Conservation (phyloP, 2,797 vertebrate genomes). For the Fistularia tabacaria region DNA sequence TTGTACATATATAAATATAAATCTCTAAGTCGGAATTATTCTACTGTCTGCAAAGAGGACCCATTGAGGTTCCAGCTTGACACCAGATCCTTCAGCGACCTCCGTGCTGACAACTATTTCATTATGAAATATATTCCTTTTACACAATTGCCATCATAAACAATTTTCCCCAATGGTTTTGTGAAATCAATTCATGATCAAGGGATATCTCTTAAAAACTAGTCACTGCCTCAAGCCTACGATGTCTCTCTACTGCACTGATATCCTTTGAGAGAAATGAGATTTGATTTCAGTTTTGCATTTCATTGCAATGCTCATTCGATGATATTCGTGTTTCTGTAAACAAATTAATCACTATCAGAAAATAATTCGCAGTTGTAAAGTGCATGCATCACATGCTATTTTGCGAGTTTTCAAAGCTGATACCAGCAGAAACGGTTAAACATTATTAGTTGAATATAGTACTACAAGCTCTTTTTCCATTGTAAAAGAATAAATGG, state of each 20-base stretch:
- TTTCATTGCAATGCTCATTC: conserved; percentile 31
- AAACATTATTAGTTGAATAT: conserved; percentile 34
- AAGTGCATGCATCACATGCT: conserved; percentile 63
- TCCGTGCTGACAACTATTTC: conserved; percentile 11
- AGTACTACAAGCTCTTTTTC: conserved; percentile 22
- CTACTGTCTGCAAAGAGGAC: conserved; percentile 45
- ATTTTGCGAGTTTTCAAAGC: conserved; percentile 35
- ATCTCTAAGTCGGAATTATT: conserved; percentile 60
- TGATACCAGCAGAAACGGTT: conserved; percentile 27
- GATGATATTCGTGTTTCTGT: conserved; percentile 24
- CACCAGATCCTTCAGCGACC: too few relatives aligned
- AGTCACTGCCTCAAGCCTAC: background rate
- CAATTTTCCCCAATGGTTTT: conserved; percentile 12
- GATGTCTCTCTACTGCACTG: background rate
- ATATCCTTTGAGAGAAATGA: background rate
- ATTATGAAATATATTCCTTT: too few relatives aligned
- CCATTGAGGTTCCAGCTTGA: too few relatives aligned
- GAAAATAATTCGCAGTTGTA: conserved; percentile 38
- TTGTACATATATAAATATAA: conserved; percentile 72
- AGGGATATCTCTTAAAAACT: background rate
- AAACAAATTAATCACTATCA: conserved; percentile 18
- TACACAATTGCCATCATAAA: too few relatives aligned
- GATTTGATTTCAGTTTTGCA: background rate
- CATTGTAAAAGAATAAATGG: conserved; percentile 23
- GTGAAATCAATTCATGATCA: conserved; percentile 11